Evolutionary conservation across 2,797 vertebrate genomes (phyloP).

Genomic region (Sebastes glaucus): DNA sequence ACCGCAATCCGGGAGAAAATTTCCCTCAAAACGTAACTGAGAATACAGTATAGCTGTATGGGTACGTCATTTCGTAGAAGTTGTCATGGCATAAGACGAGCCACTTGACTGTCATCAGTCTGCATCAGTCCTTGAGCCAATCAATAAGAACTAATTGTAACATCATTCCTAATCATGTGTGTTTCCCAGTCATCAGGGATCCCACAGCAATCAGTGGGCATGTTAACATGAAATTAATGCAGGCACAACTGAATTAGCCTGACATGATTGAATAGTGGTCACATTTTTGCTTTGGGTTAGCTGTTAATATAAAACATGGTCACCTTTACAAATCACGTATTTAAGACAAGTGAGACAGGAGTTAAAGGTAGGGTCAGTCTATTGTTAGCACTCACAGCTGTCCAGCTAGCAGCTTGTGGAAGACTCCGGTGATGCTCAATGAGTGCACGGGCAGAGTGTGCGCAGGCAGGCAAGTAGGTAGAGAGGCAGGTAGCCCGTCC

Average conservation of each 20-base stretch:
- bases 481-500: no score
- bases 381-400: no score
- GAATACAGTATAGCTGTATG: no score
- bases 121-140: not conserved
- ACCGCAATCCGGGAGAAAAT: no score
- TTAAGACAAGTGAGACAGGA: accelerated
- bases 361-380: no score
- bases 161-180: conserved; percentile 27
- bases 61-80: accelerated
- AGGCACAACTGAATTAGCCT: not conserved
- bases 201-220: conserved; percentile 15
- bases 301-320: not conserved
- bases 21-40: no score
- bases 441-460: no score
- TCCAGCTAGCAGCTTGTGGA: no score
- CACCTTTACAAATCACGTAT: not conserved
- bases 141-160: not conserved
- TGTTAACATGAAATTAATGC: conserved; percentile 33
- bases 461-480: no score
- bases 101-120: not conserved
- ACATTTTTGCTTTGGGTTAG: not conserved
- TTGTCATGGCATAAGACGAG: not conserved
- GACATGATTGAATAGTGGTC: not conserved
- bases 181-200: conserved; percentile 1
- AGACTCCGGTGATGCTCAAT: no score